Conservation (phyloP, 2,113 vertebrate genomes). For the Sylvilagus bachmani region DNA sequence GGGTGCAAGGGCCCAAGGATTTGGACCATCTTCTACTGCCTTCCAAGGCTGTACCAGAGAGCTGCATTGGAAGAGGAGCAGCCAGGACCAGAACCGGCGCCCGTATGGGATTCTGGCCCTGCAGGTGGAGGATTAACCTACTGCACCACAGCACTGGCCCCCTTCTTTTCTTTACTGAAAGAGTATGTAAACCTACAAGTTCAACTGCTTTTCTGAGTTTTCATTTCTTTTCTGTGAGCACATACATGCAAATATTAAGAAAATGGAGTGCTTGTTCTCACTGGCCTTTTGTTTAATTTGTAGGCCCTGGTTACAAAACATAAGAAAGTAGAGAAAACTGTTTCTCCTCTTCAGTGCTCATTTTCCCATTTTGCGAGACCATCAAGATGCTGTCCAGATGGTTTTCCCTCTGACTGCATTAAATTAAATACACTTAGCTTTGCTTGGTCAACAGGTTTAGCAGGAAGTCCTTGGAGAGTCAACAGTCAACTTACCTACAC, state of each 20-base stretch:
- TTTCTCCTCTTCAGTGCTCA: background rate
- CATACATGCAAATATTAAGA: background rate
- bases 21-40: too few relatives aligned
- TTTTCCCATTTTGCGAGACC: conserved; percentile 4
- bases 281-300: background rate
- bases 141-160: too few relatives aligned
- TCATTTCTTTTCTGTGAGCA: background rate
- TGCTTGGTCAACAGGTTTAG: background rate
- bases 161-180: conserved; percentile 11
- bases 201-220: background rate
- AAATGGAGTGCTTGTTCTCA: background rate
- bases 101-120: too few relatives aligned
- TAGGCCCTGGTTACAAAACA: background rate
- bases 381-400: background rate
- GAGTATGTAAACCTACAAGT: background rate
- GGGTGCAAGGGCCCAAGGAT: too few relatives aligned
- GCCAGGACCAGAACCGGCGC: too few relatives aligned
- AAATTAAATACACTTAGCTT: background rate
- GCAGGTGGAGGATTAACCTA: too few relatives aligned
- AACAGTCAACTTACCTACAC: background rate
- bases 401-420: background rate
- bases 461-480: background rate
- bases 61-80: too few relatives aligned
- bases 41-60: too few relatives aligned
- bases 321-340: background rate